Evolutionary conservation across 1,140 invertebrate genomes (phyloP).

Genomic region (Glossosoma conforme): DNA sequence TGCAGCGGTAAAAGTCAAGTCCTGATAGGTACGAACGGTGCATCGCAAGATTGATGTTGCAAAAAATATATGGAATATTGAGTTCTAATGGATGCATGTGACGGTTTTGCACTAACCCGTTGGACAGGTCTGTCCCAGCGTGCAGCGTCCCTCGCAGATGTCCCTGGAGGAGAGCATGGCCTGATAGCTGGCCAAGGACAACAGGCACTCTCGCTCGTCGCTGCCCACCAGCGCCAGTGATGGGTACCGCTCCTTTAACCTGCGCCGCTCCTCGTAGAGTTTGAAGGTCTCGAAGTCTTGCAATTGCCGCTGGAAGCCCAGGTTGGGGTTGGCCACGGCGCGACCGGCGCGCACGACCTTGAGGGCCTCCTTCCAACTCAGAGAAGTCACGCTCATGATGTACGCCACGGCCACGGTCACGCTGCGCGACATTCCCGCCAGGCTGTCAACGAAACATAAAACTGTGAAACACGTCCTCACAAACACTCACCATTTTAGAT

Average conservation of each 20-base stretch:
- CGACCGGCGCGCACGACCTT: slow-evolving; percentile 88
- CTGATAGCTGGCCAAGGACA: slow-evolving; percentile 76
- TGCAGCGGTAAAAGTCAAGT: no score
- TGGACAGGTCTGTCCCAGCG: slow-evolving; percentile 77
- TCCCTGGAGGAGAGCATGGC: slow-evolving; percentile 68
- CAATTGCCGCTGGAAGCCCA: slow-evolving; percentile 90
- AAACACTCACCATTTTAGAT: no score
- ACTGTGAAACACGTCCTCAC: no score
- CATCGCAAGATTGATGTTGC: no score
- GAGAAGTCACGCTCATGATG: slow-evolving; percentile 87
- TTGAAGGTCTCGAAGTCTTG: slow-evolving; percentile 85
- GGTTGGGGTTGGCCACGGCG: slow-evolving; percentile 90
- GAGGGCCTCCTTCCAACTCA: slow-evolving; percentile 89
- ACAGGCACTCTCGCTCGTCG: slow-evolving; percentile 70
- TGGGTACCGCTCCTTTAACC: slow-evolving; percentile 78
- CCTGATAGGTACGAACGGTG: no score
- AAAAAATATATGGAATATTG: no score
- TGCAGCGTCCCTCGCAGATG: slow-evolving; percentile 81
- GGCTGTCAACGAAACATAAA: slow-evolving; percentile 52
- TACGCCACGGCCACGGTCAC: slow-evolving; percentile 92
- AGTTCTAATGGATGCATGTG: no score
- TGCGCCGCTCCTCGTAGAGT: slow-evolving; percentile 74
- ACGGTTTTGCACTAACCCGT: slow-evolving; percentile 57
- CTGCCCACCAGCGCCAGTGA: slow-evolving; percentile 65
- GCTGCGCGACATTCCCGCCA: slow-evolving; percentile 94